Percentiles rank a stretch among this genome's conserved stretches.
These are phyloP conservation scores for Phragmatobia fuliginosa DNA, from an alignment of 2,888 invertebrate species.

Conservation along the genomic window DNA sequence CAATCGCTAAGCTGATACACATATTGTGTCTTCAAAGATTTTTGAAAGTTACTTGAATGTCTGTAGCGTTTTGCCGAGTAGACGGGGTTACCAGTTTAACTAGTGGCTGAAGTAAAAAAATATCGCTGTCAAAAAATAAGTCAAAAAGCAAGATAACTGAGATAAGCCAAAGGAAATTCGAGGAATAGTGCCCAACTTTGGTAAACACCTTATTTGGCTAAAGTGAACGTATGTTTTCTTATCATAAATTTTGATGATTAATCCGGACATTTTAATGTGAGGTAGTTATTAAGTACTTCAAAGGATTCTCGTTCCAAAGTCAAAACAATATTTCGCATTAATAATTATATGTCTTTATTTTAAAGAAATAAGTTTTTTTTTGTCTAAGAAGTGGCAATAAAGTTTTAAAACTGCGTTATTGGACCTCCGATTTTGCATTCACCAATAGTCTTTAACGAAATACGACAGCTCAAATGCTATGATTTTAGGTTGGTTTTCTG, in stretches of 20 bases:
- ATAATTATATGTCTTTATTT: no score
- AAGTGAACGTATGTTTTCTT: background rate
- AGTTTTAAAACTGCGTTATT: no score
- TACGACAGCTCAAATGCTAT: no score
- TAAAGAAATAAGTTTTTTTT: no score
- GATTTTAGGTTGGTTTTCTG: no score
- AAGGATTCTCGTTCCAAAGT: background rate
- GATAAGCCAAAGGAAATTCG: background rate
- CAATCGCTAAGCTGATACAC: constrained; percentile 33
- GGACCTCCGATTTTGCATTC: no score
- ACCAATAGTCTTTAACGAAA: no score
- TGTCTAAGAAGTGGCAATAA: no score
- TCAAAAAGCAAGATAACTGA: no score
- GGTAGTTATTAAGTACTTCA: background rate
- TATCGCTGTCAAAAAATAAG: background rate
- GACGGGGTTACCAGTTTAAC: background rate
- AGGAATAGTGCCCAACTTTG: background rate
- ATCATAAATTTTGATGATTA: background rate
- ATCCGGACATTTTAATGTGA: background rate
- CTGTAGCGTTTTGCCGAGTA: background rate
- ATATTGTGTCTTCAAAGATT: constrained; percentile 23
- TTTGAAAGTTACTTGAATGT: constrained; percentile 20
- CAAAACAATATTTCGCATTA: background rate
- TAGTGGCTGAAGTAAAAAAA: constrained; percentile 3
- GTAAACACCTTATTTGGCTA: background rate